Conservation (phyloP, 1,140 invertebrate species). For the Chrysomallon squamiferum region DNA sequence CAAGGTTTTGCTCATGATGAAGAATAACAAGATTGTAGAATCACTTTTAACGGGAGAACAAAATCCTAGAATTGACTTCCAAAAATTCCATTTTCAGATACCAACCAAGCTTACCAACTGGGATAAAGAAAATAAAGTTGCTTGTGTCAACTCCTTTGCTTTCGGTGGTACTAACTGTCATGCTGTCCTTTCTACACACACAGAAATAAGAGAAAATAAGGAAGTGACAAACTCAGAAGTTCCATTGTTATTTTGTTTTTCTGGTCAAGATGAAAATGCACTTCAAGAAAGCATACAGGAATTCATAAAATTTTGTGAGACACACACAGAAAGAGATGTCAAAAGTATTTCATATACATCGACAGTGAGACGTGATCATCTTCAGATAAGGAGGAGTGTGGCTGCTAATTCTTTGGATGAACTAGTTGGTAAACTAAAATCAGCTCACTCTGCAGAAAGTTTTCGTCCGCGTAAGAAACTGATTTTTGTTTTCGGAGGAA, state of each 20-base stretch:
- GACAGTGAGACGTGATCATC: conserved; percentile 20
- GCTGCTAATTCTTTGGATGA: conserved; percentile 16
- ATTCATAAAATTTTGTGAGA: background rate
- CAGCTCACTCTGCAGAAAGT: background rate
- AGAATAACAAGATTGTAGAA: conserved; percentile 38
- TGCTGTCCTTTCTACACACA: conserved; percentile 27
- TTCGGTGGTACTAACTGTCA: conserved; percentile 53
- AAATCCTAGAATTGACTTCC: conserved; percentile 42
- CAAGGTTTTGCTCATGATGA: conserved; percentile 68
- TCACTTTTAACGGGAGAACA: conserved; percentile 38
- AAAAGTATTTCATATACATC: conserved; percentile 27
- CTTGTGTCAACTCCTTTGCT: conserved; percentile 48
- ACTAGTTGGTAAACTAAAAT: background rate
- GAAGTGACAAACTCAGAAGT: background rate
- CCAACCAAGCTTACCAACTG: conserved; percentile 54
- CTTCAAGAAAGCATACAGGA: conserved; percentile 10
- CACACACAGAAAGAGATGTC: conserved; percentile 4
- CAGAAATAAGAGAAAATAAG: background rate
- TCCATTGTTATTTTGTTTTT: conserved; percentile 20
- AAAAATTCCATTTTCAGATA: conserved; percentile 30
- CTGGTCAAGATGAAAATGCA: background rate
- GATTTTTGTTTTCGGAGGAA: conserved; percentile 47
- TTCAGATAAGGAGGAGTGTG: conserved; percentile 11
- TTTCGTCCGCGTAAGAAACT: conserved; percentile 2
- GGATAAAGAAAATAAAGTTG: conserved; percentile 54